Evolutionary conservation across 2,113 vertebrate genomes (phyloP), one percentile per base, ranked within the genome.

Genomic region (Oreochromis tanganicae): DNA sequence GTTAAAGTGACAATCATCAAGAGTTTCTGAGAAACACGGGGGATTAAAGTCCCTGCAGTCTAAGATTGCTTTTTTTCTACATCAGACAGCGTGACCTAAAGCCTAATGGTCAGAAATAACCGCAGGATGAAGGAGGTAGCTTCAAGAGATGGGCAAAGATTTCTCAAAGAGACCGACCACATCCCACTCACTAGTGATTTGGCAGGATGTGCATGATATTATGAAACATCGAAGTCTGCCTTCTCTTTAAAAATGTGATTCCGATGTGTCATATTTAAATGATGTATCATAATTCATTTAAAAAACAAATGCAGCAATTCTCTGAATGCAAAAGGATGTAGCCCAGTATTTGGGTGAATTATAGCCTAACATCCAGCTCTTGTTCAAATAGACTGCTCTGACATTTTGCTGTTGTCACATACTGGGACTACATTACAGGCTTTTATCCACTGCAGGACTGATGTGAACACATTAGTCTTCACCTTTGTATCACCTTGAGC

Each of bases 1-100:
- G 94, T 95, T 89, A 61, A 19, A 56, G 75, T 66, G 63, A 86
- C 84, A 93, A 94, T 93, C 85, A 86, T 88, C 56, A 80, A 73
- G 82, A 89, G 71, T 93, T 85, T 91, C 55, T 68, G 63, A 84
- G 57, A 94, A 80, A 80, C 84, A 88, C 34, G 29, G n/a, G 87
- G 71, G 84, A 81, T 92, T 84, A 91, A 71, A 83, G 85, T 82
- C 78, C 81, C 78, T 82, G 38, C 17, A 32, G 80, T 83, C 81
- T 88, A 63, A 86, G 86, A 92, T 82, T 89, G 87, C 38, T 84
- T 94, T 82, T 78, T 89, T 46, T 68, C 16, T 79, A 61, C 41
- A 84, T 92, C 84, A 84, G 41, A 89, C 80, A 84, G 52, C 5
- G 7, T 85, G 84, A 82, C 83, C 80, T 85, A 83, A 88, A 90